Conservation (phyloP, 2,888 invertebrate species). For the Rhodophaea formosa region DNA sequence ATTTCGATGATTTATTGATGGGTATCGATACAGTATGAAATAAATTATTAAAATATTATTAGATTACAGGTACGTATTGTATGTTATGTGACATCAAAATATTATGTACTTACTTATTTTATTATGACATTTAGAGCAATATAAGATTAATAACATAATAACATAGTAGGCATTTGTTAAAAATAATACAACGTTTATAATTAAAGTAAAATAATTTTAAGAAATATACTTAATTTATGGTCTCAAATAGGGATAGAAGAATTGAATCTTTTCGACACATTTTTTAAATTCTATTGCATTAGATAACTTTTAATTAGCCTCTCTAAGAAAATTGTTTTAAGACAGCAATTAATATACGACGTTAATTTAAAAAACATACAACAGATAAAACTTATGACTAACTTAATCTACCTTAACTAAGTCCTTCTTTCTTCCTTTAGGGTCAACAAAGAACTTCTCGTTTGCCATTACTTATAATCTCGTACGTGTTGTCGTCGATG, state of each 20-base stretch:
- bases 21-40: neutral
- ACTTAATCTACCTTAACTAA: conserved; percentile 31
- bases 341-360: neutral
- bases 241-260: too few species aligned
- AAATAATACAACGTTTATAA: neutral
- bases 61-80: neutral
- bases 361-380: neutral
- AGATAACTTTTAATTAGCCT: too few species aligned
- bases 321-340: neutral
- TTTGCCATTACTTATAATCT: conserved; percentile 69
- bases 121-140: neutral
- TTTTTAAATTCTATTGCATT: too few species aligned
- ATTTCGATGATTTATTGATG: neutral
- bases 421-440: conserved; percentile 25
- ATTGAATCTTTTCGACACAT: too few species aligned
- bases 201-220: too few species aligned
- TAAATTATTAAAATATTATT: conserved; percentile 10
- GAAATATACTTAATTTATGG: too few species aligned
- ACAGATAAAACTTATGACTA: conserved; percentile 13
- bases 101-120: neutral
- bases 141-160: too few species aligned
- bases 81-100: neutral
- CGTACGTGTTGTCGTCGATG: conserved; percentile 84
- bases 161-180: neutral
- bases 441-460: conserved; percentile 70